Percentiles rank a stretch among this genome's conserved stretches.
These are phyloP conservation scores for Neosilurus mollespiculum DNA, from an alignment of 2,797 vertebrate genomes.

Conservation along the genomic window DNA sequence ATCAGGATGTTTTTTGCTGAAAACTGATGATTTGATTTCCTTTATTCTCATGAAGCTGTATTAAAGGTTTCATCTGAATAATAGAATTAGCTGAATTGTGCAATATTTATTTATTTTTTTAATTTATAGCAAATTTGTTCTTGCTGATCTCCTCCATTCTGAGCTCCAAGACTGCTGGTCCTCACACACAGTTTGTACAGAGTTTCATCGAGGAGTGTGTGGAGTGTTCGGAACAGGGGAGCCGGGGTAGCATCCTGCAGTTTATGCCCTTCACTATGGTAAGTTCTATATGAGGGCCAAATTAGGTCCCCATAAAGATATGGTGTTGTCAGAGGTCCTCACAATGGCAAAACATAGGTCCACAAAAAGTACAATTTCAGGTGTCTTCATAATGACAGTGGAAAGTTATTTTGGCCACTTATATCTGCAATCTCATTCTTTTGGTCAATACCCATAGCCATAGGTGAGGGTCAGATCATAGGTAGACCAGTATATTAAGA, in stretches of 20 bases:
- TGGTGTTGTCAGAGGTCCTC: no score
- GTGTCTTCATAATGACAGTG: no score
- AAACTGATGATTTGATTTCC: neutral
- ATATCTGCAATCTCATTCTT: no score
- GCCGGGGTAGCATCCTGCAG: constrained; percentile 90
- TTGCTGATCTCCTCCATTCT: constrained; percentile 91
- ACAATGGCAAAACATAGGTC: neutral
- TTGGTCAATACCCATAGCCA: no score
- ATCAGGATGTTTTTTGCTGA: neutral
- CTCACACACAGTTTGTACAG: constrained; percentile 97
- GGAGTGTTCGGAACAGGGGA: constrained; percentile 90
- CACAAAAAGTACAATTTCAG: neutral
- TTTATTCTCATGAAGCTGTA: neutral
- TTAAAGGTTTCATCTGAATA: neutral
- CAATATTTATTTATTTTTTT: neutral
- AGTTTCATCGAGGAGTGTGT: constrained; percentile 98
- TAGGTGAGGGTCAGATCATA: no score
- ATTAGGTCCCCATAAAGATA: neutral
- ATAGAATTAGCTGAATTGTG: neutral
- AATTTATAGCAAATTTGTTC: constrained; percentile 88
- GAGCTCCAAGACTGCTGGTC: constrained; percentile 88
- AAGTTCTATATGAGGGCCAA: constrained; percentile 44
- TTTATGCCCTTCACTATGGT: constrained; percentile 99
- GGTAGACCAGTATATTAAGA: no score
- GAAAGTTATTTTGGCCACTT: no score